These are phyloP conservation scores for Rosalia funebris DNA, from an alignment of 2,888 invertebrate genomes.

Conservation along the genomic window DNA sequence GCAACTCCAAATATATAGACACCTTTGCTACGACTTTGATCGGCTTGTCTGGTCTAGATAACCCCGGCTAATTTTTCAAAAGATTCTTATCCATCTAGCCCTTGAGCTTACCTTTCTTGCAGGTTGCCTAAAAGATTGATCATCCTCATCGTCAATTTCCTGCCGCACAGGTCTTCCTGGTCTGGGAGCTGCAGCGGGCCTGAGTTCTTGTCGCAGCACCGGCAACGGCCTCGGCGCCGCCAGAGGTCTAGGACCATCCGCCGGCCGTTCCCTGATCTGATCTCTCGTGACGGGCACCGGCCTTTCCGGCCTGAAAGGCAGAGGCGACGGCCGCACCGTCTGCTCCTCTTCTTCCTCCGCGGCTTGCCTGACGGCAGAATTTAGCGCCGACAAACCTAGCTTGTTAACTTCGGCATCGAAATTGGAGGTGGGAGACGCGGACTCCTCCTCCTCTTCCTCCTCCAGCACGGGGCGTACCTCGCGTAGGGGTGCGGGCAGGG, in stretches of 20 bases:
- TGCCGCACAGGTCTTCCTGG: constrained; percentile 45
- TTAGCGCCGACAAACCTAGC: constrained; percentile 50
- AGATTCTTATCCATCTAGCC: too few species aligned
- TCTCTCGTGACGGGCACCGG: constrained; percentile 58
- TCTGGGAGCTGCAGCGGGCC: constrained; percentile 29
- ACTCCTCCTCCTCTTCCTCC: constrained; percentile 71
- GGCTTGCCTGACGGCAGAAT: constrained; percentile 50
- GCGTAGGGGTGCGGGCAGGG: constrained; percentile 66
- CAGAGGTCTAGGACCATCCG: constrained; percentile 32
- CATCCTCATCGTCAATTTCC: constrained; percentile 47
- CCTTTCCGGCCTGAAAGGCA: constrained; percentile 58
- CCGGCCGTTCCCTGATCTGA: constrained; percentile 53
- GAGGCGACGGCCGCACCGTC: constrained; percentile 40
- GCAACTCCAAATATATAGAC: too few species aligned
- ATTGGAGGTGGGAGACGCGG: constrained; percentile 51
- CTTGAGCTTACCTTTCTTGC: constrained; percentile 41
- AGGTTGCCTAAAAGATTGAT: constrained; percentile 38
- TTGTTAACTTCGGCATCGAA: constrained; percentile 59
- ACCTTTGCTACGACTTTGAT: too few species aligned
- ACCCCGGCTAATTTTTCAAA: too few species aligned
- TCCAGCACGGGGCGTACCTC: constrained; percentile 77
- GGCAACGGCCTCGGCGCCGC: constrained; percentile 35
- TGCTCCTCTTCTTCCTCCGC: constrained; percentile 34
- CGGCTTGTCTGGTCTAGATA: too few species aligned
- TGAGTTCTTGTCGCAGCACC: constrained; percentile 26